Conservation (phyloP, 1,140 invertebrate species). For the Aethina tumida region DNA sequence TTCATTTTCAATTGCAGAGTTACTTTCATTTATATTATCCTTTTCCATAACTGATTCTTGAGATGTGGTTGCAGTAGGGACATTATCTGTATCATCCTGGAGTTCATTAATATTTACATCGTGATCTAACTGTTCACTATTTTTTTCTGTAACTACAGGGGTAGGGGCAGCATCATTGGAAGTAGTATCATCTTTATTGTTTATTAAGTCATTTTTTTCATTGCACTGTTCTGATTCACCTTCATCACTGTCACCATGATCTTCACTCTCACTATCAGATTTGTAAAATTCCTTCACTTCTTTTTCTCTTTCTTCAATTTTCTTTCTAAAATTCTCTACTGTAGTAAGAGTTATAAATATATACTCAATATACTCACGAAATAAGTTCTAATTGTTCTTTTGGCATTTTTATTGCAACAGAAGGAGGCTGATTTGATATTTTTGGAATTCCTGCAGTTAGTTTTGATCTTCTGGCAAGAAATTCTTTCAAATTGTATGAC, state of each 20-base stretch:
- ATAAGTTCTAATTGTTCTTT: slow-evolving; percentile 42
- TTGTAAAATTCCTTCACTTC: slow-evolving; percentile 49
- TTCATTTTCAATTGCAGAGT: slow-evolving; percentile 2
- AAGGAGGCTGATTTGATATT: slow-evolving; percentile 21
- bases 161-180: too few species aligned
- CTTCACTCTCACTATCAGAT: slow-evolving; percentile 43
- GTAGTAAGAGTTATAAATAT: too few species aligned
- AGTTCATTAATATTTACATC: too few species aligned
- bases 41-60: too few species aligned
- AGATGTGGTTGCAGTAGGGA: too few species aligned
- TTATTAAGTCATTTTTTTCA: slow-evolving; percentile 3
- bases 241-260: slow-evolving; percentile 19
- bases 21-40: background rate
- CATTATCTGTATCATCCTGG: too few species aligned
- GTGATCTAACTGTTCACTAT: background rate
- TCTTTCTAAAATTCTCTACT: slow-evolving; percentile 40
- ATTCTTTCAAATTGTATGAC: slow-evolving; percentile 60
- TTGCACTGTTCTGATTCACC: slow-evolving; percentile 3
- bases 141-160: background rate
- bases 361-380: slow-evolving; percentile 44
- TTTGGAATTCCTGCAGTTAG: slow-evolving; percentile 14
- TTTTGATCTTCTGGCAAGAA: slow-evolving; percentile 41
- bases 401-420: slow-evolving; percentile 42
- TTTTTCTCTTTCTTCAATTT: slow-evolving; percentile 45
- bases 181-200: background rate